These are phyloP conservation scores for Phoxinus dragarum DNA, from an alignment of 2,797 vertebrate species.

Conservation along the genomic window DNA sequence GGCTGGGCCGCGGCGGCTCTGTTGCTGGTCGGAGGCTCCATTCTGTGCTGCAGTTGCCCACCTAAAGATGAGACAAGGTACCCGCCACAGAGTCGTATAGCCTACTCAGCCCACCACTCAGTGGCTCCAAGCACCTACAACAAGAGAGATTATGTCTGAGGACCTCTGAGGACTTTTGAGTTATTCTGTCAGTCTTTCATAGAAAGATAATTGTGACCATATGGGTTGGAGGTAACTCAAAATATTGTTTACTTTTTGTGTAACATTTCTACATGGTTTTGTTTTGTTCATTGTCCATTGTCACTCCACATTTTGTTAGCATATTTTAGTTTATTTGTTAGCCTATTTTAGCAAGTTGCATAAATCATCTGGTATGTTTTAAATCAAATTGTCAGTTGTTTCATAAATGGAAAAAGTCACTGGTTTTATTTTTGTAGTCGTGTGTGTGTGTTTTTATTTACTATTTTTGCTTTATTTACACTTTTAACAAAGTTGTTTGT, in stretches of 20 bases:
- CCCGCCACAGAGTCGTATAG: slow-evolving; percentile 74
- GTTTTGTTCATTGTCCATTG: not conserved
- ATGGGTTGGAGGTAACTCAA: slow-evolving; percentile 25
- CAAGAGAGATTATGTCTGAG: slow-evolving; percentile 91
- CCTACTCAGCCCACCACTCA: slow-evolving; percentile 85
- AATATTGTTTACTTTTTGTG: slow-evolving; percentile 42
- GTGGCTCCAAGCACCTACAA: slow-evolving; percentile 82
- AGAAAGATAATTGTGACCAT: slow-evolving; percentile 14
- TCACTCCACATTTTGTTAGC: slow-evolving; percentile 1
- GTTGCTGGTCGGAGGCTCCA: slow-evolving; percentile 83
- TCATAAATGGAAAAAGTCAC: slow-evolving; percentile 4
- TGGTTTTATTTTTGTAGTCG: slow-evolving; percentile 15
- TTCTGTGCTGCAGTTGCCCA: slow-evolving; percentile 93
- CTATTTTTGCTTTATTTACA: not conserved
- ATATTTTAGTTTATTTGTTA: not conserved
- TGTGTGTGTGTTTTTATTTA: not conserved
- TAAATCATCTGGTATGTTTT: not conserved
- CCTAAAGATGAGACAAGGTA: slow-evolving; percentile 79
- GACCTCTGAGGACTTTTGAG: not conserved
- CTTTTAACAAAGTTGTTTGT: not conserved
- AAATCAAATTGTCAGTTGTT: slow-evolving; percentile 3
- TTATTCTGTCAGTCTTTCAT: not conserved
- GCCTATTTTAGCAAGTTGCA: not conserved
- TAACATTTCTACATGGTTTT: slow-evolving; percentile 5
- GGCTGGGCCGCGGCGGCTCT: slow-evolving; percentile 88